Evolutionary conservation across 1,140 invertebrate genomes (phyloP).

Genomic region (Acromyrmex heyeri): DNA sequence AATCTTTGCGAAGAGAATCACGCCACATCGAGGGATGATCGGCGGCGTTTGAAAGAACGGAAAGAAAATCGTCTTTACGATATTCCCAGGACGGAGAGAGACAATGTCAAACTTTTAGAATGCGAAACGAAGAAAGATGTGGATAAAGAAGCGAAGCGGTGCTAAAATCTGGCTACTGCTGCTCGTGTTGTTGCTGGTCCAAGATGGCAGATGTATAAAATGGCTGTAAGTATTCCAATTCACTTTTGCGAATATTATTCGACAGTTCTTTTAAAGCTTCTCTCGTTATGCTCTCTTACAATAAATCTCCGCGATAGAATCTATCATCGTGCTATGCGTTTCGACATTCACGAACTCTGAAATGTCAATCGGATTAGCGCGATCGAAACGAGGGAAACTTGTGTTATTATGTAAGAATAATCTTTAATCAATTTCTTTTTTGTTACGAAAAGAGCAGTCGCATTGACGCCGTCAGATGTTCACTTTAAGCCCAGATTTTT

Average conservation of each 20-base stretch:
- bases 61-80: constrained; percentile 8
- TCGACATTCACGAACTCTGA: constrained; percentile 3
- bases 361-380: constrained; percentile 26
- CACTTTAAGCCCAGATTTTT: background rate
- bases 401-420: constrained; percentile 26
- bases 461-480: background rate
- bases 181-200: constrained; percentile 76
- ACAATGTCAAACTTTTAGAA: constrained; percentile 65
- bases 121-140: constrained; percentile 79
- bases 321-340: background rate
- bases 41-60: constrained; percentile 44
- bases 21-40: constrained; percentile 47
- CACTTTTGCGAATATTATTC: background rate
- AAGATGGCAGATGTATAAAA: constrained; percentile 84
- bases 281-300: background rate
- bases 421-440: background rate
- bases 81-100: background rate
- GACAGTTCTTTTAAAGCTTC: background rate
- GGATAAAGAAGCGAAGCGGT: constrained; percentile 76
- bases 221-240: constrained; percentile 84
- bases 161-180: constrained; percentile 76
- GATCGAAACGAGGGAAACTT: background rate
- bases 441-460: background rate
- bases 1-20: constrained; percentile 36
- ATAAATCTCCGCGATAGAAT: constrained; percentile 21